phyloP scores from a whole-genome alignment of 2,888 invertebrate genomes.

The Drosophila testacea region DNA sequence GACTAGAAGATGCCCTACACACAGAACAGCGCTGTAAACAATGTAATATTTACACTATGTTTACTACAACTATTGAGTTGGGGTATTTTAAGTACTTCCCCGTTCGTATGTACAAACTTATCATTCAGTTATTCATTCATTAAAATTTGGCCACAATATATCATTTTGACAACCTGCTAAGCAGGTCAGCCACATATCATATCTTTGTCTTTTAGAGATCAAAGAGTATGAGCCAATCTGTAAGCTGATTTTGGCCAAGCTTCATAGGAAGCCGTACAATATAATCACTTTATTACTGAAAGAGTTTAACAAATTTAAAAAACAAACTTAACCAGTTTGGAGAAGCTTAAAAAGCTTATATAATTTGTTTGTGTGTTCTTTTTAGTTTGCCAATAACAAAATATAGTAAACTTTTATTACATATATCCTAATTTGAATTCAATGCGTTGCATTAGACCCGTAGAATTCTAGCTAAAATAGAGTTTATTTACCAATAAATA shows the following conservation, averaged over 20 bases:
- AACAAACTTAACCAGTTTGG: slow-evolving; percentile 12
- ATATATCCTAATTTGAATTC: too few species aligned
- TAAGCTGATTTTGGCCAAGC: slow-evolving; percentile 12
- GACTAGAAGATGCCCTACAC: slow-evolving; percentile 4
- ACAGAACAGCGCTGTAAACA: too few species aligned
- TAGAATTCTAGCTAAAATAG: not conserved
- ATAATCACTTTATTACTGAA: slow-evolving; percentile 15
- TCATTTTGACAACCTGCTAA: slow-evolving; percentile 5
- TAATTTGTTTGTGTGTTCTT: too few species aligned
- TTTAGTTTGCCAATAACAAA: too few species aligned
- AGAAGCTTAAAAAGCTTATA: not conserved
- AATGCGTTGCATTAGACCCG: not conserved
- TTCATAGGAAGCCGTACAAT: slow-evolving; percentile 21
- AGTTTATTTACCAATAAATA: not conserved
- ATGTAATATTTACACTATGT: too few species aligned
- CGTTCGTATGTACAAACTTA: not conserved
- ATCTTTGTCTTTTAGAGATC: not conserved
- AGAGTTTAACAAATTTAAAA: slow-evolving; percentile 9
- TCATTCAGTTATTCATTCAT: not conserved
- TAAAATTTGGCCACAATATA: not conserved
- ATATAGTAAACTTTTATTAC: too few species aligned
- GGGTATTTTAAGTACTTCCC: too few species aligned
- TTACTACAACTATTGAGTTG: too few species aligned
- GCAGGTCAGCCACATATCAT: slow-evolving; percentile 18
- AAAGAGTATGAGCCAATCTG: not conserved